Evolutionary conservation across 2,888 invertebrate genomes (phyloP).

Genomic region (Dendrolimus pini): DNA sequence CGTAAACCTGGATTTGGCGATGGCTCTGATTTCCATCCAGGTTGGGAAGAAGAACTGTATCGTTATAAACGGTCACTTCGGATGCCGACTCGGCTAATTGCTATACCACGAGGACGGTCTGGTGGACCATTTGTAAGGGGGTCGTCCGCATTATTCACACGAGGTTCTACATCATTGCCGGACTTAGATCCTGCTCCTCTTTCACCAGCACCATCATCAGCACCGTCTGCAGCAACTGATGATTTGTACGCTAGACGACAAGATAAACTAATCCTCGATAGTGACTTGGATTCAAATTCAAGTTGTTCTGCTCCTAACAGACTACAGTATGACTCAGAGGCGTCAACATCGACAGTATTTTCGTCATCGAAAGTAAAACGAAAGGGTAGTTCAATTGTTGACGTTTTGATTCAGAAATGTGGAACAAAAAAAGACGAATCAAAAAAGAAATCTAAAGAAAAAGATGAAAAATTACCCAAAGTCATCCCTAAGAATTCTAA

Average conservation of each 20-base stretch:
- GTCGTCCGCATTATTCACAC: slow-evolving; percentile 62
- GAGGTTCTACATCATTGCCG: slow-evolving; percentile 85
- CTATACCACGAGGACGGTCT: slow-evolving; percentile 81
- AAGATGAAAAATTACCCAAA: slow-evolving; percentile 74
- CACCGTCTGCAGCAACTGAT: slow-evolving; percentile 77
- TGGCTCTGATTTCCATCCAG: slow-evolving; percentile 84
- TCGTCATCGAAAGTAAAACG: slow-evolving; percentile 73
- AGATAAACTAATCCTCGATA: slow-evolving; percentile 73
- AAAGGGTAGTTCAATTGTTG: slow-evolving; percentile 78
- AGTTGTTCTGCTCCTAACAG: slow-evolving; percentile 77
- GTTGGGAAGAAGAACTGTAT: slow-evolving; percentile 90
- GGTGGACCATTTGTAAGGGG: slow-evolving; percentile 70
- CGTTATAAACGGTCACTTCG: slow-evolving; percentile 88
- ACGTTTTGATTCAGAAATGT: slow-evolving; percentile 81
- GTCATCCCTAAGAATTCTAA: slow-evolving; percentile 73
- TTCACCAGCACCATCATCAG: slow-evolving; percentile 81
- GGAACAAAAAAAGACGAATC: slow-evolving; percentile 72
- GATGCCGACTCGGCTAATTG: slow-evolving; percentile 88
- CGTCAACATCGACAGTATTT: slow-evolving; percentile 80
- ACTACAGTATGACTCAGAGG: slow-evolving; percentile 81
- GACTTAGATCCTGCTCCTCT: slow-evolving; percentile 85
- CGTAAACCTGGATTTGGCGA: slow-evolving; percentile 81
- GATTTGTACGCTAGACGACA: slow-evolving; percentile 62
- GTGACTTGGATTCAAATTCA: slow-evolving; percentile 82
- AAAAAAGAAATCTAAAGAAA: slow-evolving; percentile 72